Conservation (phyloP, 35 echinoderm and acorn worm genomes). For the Ptychodera flava region DNA sequence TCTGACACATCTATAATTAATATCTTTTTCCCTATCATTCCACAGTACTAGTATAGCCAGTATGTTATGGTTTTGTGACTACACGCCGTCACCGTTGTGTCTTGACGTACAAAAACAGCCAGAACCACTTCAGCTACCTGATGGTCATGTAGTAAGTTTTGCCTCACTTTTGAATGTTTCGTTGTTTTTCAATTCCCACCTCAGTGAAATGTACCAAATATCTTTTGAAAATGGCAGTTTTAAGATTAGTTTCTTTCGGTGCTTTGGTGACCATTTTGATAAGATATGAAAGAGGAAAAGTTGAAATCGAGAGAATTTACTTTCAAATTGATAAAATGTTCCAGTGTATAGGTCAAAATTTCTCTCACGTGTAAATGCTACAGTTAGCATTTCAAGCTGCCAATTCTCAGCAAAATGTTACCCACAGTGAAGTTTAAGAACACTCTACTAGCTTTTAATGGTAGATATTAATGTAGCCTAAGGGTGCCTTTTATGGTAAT, state of each 20-base stretch:
- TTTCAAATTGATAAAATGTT: no score
- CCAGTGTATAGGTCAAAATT: no score
- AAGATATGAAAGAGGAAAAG: no score
- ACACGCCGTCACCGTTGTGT: background rate
- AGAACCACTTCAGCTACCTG: background rate
- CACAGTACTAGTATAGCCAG: background rate
- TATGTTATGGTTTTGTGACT: background rate
- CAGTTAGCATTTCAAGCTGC: no score
- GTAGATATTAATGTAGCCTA: no score
- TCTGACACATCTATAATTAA: background rate
- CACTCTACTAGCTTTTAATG: no score
- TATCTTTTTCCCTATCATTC: background rate
- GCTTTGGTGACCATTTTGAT: background rate
- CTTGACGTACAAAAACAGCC: background rate
- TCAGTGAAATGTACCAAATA: background rate
- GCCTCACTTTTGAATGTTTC: no score
- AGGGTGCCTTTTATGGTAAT: no score
- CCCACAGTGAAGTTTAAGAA: no score
- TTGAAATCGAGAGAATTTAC: no score
- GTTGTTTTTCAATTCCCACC: background rate
- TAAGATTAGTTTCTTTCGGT: background rate
- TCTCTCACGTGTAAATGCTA: no score
- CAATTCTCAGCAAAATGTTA: no score
- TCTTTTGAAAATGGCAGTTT: background rate
- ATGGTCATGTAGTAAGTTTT: background rate